Percentiles rank a stretch among this genome's conserved stretches.
Evolutionary conservation across 2,888 invertebrate species (phyloP).

Genomic region (Tetanocera ferruginea): DNA sequence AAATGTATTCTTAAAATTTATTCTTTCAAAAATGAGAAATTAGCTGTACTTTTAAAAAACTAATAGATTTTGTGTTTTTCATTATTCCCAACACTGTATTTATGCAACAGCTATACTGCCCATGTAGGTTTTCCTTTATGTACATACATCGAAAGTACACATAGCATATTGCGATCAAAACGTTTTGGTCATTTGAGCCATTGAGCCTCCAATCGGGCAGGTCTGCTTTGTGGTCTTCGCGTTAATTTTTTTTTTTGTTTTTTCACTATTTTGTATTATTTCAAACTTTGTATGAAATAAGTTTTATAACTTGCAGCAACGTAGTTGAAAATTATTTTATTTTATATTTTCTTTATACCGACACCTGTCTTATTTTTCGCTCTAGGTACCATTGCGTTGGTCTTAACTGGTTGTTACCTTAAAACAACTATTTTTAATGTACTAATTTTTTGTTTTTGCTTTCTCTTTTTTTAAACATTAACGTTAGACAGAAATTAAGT

Average conservation of each 20-base stretch:
- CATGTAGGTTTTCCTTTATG: too few species aligned
- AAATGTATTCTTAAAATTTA: too few species aligned
- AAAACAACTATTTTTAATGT: neutral
- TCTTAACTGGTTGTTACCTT: neutral
- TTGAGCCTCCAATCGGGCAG: too few species aligned
- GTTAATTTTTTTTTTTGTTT: neutral
- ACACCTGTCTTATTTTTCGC: neutral
- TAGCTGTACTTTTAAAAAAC: too few species aligned
- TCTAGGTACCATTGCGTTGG: neutral
- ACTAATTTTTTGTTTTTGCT: neutral
- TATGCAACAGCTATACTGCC: too few species aligned
- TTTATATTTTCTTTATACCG: slow-evolving; percentile 29
- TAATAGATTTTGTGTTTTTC: too few species aligned
- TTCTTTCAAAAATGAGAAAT: too few species aligned
- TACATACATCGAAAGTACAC: too few species aligned
- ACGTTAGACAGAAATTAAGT: slow-evolving; percentile 16
- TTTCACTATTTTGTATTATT: too few species aligned
- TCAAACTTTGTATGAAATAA: neutral
- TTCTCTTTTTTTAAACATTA: neutral
- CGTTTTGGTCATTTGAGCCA: too few species aligned
- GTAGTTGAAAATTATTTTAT: slow-evolving; percentile 34
- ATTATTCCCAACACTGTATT: too few species aligned
- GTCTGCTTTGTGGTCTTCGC: neutral
- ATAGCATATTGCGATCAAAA: too few species aligned
- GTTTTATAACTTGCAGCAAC: neutral